phyloP scores from a whole-genome alignment of 2,113 vertebrate species.

The Lophura nycthemera region DNA sequence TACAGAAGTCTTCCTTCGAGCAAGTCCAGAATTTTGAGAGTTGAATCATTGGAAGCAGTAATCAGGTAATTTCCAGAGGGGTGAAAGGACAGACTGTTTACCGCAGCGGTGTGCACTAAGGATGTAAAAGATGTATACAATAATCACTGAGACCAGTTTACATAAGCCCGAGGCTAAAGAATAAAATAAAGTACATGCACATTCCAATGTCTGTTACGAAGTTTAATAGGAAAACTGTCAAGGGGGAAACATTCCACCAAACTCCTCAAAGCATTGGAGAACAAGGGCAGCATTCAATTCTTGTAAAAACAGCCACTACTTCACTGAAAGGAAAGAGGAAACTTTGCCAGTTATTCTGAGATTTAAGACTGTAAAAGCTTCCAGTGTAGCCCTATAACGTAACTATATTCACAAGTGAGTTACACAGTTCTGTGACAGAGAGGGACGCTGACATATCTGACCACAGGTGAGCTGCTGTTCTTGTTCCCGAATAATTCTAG shows the following conservation, averaged over 20 bases:
- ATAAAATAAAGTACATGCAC: neutral
- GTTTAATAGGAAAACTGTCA: constrained; percentile 14
- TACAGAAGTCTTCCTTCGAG: constrained; percentile 93
- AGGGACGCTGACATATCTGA: neutral
- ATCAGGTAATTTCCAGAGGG: constrained; percentile 91
- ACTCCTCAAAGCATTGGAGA: constrained; percentile 19
- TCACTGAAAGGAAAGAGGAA: constrained; percentile 15
- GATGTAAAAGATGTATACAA: neutral
- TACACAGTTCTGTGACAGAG: neutral
- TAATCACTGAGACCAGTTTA: neutral
- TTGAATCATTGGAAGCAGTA: constrained; percentile 94
- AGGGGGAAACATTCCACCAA: constrained; percentile 1
- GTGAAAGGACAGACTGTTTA: constrained; percentile 94
- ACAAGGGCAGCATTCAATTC: neutral
- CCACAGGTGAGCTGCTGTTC: neutral
- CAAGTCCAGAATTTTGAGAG: constrained; percentile 94
- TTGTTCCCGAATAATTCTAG: neutral
- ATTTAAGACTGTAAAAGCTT: neutral
- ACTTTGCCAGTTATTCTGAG: constrained; percentile 6
- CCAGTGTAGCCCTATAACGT: neutral
- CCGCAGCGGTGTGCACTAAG: constrained; percentile 89
- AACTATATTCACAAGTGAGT: neutral
- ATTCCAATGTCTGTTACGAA: constrained; percentile 11
- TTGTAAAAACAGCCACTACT: constrained; percentile 7
- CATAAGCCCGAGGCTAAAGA: constrained; percentile 7